These are phyloP conservation scores for Laticauda colubrina DNA, from an alignment of 2,113 vertebrate species.

Conservation along the genomic window DNA sequence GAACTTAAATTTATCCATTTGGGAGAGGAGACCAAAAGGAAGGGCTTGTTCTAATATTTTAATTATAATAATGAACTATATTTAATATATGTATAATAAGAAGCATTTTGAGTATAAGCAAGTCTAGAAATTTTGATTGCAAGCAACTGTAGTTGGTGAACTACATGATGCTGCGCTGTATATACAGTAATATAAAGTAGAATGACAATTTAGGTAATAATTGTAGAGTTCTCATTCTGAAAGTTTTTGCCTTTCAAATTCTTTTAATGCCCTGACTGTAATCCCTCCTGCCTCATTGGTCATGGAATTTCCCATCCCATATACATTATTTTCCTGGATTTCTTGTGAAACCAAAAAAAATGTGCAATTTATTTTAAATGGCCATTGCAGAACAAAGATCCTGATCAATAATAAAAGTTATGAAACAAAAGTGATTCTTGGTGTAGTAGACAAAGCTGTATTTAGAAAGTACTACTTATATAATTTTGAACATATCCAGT, in stretches of 20 bases:
- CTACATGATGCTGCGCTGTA: conserved; percentile 58
- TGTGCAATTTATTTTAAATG: conserved; percentile 59
- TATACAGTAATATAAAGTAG: conserved; percentile 60
- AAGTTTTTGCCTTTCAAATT: conserved; percentile 71
- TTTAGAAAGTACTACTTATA: conserved; percentile 27
- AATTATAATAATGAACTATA: conserved; percentile 66
- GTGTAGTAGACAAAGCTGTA: conserved; percentile 56
- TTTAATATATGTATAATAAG: conserved; percentile 69
- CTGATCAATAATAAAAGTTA: conserved; percentile 51
- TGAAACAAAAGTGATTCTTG: conserved; percentile 49
- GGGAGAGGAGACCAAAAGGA: conserved; percentile 38
- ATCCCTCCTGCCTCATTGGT: conserved; percentile 39
- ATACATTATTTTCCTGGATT: conserved; percentile 49
- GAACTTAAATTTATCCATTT: conserved; percentile 59
- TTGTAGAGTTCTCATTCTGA: conserved; percentile 51
- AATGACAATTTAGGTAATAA: conserved; percentile 60
- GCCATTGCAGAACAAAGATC: conserved; percentile 58
- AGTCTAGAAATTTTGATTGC: conserved; percentile 57
- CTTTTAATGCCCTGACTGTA: conserved; percentile 60
- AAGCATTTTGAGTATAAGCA: conserved; percentile 59
- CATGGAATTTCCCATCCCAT: conserved; percentile 58
- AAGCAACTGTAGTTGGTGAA: conserved; percentile 52
- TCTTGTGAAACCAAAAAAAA: conserved; percentile 53
- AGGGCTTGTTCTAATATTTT: conserved; percentile 62
- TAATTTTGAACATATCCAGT: conserved; percentile 72